Base-by-base conservation (phyloP, 2,888 invertebrate species). In the Nipponacmea schrenckii region DNA sequence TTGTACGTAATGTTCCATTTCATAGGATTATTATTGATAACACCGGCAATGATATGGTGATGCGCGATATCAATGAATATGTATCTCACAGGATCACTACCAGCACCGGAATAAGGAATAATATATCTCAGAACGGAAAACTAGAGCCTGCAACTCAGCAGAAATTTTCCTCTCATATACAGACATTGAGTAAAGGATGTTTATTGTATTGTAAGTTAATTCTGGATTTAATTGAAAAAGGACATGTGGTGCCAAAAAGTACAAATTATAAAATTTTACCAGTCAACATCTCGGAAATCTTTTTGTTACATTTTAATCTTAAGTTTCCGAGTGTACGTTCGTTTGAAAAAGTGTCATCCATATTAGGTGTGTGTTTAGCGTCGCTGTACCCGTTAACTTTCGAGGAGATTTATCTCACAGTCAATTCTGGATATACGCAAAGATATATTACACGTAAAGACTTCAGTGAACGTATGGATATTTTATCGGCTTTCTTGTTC, bases 131-230 rank as follows among this genome's bases (percentile, higher is more conserved):
- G 56, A 86, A 86, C 72, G 84, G 83, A 4, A 77, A 78, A 68
- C 75, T 85, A 17, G 86, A 87, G 31, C 76, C 80, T 4, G 77
- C 84, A 12, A 82, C 81, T n/a, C 86, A 85, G 77, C 71, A 77
- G 27, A 86, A 86, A 85, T 96, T 98, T 89, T 93, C 95, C 3
- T 93, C 94, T 75, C 96, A 97, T 89, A 91, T 98, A 68, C 92
- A 95, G 46, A 91, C 93, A 72, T 90, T 96, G 74, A 94, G 96
- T 78, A 93, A 94, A 85, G 97, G 97, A 74, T 96, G 96, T 67
- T 96, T 97, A 89, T 91, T 98, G 77, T 97, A 95, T 90, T 93
- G 95, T 76, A 96, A 97, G 91, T 91, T 97, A 69, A 94, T 95
- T 56, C 91, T 98, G 79, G 97, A 98, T 90, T 92, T 98, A 80